Evolutionary conservation across 1,140 invertebrate genomes (phyloP), one percentile per base, ranked within the genome.

Genomic region (Panulirus ornatus): DNA sequence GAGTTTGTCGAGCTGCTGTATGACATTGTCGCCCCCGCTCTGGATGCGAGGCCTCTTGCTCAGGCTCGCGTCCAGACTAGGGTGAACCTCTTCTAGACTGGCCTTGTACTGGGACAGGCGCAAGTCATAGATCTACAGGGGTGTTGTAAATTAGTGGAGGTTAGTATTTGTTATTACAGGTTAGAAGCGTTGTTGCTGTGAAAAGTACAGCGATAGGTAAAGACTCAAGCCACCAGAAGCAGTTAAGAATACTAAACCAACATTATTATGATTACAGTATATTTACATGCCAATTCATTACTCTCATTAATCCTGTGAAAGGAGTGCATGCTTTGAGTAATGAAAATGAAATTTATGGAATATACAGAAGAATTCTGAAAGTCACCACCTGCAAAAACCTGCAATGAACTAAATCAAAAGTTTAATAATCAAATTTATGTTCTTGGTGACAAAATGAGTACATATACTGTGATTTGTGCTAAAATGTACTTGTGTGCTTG

Each of bases 101-200:
- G 98, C 97, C 92, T 96, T 95, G 94, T 97, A 99, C 90, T 97
- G 96, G 94, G 97, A 96, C 93, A 99, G 96, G 93, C 96, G 95
- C 93, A 96, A 96, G 93, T 97, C 97, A 95, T 98, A 98, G 93
- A 98, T 98, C 97, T 98, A 96, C 92, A 93, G 93, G 86, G 83
- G 91, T 66, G 87, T 82, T 84, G 66, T 82, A 66, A 85, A 85
- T 86, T 88, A 91, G 81, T 90, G 47, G 54, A 51, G 54, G 84
- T 91, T 91, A 87, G 90, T 88, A 90, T 81, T 71, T 70, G 76
- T 91, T 83, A 84, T 63, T 58, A 44, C 70, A 34, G 58, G 30
- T 70, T 70, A 75, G 82, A 71, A 84, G 27, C 51, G 47, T 22
- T 84, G 58, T 70, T 84, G 82, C 58, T 70, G 58, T 66, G 40